Evolutionary conservation across 2,113 vertebrate genomes (phyloP).

Genomic region (Corydoras sp.): DNA sequence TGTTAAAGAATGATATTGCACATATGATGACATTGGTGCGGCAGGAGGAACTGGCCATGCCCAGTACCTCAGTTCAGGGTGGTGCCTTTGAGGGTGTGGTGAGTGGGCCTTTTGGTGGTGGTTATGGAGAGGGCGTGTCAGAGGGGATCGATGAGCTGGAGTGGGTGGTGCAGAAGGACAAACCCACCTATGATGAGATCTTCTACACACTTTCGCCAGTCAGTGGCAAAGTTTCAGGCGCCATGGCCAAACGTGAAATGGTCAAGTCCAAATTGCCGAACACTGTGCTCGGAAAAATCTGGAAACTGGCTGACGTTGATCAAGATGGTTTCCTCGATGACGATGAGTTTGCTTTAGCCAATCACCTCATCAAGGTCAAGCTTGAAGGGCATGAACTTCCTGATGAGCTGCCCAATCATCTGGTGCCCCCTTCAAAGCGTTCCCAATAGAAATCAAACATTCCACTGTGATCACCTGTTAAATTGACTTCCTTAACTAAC

Average conservation of each 20-base stretch:
- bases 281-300: conserved; percentile 59
- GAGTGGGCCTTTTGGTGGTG: conserved; percentile 73
- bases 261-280: conserved; percentile 78
- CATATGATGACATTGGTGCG: conserved; percentile 74
- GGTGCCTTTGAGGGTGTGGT: conserved; percentile 72
- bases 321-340: conserved; percentile 65
- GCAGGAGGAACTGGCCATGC: conserved; percentile 71
- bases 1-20: conserved; percentile 73
- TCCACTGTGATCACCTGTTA: too few relatives aligned
- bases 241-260: conserved; percentile 77
- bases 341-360: conserved; percentile 52
- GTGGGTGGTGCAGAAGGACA: conserved; percentile 74
- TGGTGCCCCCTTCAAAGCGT: conserved; percentile 72
- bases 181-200: conserved; percentile 76
- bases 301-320: conserved; percentile 76
- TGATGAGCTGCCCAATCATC: conserved; percentile 63
- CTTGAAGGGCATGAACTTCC: conserved; percentile 74
- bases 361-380: conserved; percentile 54
- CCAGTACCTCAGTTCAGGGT: conserved; percentile 64
- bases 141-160: conserved; percentile 74
- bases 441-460: not conserved
- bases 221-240: conserved; percentile 73
- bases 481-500: too few relatives aligned
- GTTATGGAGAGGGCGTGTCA: conserved; percentile 72
- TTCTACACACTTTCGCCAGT: conserved; percentile 74